Evolutionary conservation across 92 coral and sea anemone species (phyloP), one percentile per base, ranked within the genome.

Genomic region (Palythoa grandis): DNA sequence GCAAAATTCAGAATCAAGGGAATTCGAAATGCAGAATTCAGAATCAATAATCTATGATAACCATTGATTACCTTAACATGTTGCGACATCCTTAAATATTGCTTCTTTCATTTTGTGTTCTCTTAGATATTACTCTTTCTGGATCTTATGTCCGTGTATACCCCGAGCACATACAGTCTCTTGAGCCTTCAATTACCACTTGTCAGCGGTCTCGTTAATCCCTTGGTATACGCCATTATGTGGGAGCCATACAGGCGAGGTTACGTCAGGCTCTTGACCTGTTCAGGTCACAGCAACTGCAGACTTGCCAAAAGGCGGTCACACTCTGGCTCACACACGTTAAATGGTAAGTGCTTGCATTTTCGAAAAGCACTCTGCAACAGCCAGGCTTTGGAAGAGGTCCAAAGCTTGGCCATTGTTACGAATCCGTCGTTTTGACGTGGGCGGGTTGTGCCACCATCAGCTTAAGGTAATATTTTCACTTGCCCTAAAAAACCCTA

Each of bases 181-280:
- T 43, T 93, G 79, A 93, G 95, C 29, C 70, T 88, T 5, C 98
- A 94, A 78, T 52, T 93, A 63, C 98, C 98, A 52, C 72, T 89
- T 89, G 60, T 91, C 89, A 95, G 98, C 86, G 93, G 98, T 85
- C 82, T 94, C 11, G 66, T 93, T 70, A 90, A 90, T 70, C 98
- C 98, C 12, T 38, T 94, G 83, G 70, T 96, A 22, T 96, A 94
- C 87, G 96, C 95, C 52, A 67, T 92, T 25, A 82, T 88, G 86
- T 96, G 98, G 98, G 90, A 87, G 61, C 96, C 98, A 3, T 96
- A 88, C 88, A 94, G 96, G 90, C 90, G 93, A 84, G 95, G 94
- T 14, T 96, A 91, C 89, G 79, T 88, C 84, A 90, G 86, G 39
- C 79, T 92, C 13, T 29, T 94, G 22, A 71, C 88, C 23, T 80